Evolutionary conservation across 1,140 invertebrate species (phyloP).

Genomic region (Holotrichia oblita): DNA sequence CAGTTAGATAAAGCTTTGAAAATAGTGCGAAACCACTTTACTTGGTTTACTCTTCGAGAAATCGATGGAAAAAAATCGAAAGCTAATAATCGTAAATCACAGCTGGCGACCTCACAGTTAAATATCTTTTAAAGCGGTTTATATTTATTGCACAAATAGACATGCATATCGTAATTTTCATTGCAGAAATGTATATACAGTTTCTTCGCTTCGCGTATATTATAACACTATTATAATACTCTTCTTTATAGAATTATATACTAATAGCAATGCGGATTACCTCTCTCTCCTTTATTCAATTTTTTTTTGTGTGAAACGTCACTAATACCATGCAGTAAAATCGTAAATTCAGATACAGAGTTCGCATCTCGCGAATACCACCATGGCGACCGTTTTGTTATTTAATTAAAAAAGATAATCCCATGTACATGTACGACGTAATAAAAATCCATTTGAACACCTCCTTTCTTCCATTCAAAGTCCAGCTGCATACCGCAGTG

Average conservation of each 20-base stretch:
- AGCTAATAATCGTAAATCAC: conserved; percentile 20
- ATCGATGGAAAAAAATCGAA: not conserved
- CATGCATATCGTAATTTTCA: not conserved
- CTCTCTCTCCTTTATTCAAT: not conserved
- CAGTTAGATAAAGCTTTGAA: too few species aligned
- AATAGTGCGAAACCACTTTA: too few species aligned
- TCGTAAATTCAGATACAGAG: too few species aligned
- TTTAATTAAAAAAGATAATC: conserved; percentile 35
- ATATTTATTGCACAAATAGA: not conserved
- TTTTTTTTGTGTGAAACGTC: not conserved
- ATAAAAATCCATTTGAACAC: not conserved
- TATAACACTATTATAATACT: not conserved
- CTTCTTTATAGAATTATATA: not conserved
- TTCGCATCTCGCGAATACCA: not conserved
- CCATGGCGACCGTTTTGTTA: not conserved
- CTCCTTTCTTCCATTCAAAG: not conserved
- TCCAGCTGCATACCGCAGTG: not conserved
- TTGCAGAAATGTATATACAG: not conserved
- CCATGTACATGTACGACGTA: not conserved
- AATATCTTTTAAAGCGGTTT: not conserved
- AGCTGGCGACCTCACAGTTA: conserved; percentile 6
- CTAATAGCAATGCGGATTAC: not conserved
- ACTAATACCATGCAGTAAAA: too few species aligned
- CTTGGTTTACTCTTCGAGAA: too few species aligned
- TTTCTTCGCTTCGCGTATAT: not conserved